Percentiles rank a stretch among this genome's conserved stretches.
These are phyloP conservation scores for Myotis vivesi DNA, from an alignment of 2,797 vertebrate genomes.

Conservation along the genomic window DNA sequence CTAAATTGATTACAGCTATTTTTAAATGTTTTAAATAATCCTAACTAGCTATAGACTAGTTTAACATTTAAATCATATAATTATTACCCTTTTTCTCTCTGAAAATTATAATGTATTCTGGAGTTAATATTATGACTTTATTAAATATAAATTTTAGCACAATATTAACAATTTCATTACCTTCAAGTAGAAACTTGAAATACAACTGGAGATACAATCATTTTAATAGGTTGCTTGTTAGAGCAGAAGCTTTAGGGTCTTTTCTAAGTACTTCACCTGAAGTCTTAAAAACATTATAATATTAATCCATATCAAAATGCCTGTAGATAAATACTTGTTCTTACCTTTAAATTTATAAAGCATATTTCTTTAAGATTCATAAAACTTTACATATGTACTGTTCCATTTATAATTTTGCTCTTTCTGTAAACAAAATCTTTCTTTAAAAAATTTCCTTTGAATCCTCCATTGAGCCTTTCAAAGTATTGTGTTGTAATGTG, in stretches of 20 bases:
- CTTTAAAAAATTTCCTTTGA: neutral
- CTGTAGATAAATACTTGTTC: neutral
- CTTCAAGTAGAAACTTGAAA: neutral
- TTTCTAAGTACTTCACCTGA: neutral
- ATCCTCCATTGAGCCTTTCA: neutral
- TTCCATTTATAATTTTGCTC: neutral
- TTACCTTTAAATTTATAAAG: neutral
- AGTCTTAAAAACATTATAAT: conserved; percentile 33
- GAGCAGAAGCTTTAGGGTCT: neutral
- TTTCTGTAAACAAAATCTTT: neutral
- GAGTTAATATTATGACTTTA: neutral
- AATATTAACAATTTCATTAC: conserved; percentile 10
- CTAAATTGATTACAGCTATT: neutral
- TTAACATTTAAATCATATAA: conserved; percentile 8
- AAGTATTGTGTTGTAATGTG: neutral
- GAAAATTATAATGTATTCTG: neutral
- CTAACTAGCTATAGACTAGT: neutral
- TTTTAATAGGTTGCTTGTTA: neutral
- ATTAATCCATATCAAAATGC: neutral
- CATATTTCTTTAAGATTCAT: neutral
- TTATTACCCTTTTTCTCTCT: neutral
- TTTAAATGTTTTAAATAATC: too few species aligned
- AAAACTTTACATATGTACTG: neutral
- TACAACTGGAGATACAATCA: neutral
- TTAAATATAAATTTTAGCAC: neutral